Base-by-base conservation (phyloP, 37 sponge, comb jelly and placozoan genomes). In the Spongia lamella region DNA sequence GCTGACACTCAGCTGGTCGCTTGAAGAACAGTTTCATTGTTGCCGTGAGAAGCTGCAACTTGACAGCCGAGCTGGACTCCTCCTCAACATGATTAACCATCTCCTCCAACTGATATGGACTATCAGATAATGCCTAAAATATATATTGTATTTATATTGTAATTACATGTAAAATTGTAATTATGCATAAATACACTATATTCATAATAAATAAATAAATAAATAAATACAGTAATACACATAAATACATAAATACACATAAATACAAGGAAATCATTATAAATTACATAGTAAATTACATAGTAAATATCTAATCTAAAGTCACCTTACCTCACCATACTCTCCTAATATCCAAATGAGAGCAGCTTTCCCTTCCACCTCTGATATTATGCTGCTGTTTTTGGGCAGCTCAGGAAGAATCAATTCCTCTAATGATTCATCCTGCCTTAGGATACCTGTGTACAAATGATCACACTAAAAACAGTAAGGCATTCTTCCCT, bases 11-110 rank as follows among this genome's bases (percentile, higher is more conserved):
- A n/a, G 97, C 90, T 20, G 97, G 94, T 26, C 93, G 75, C 61
- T 93, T 96, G 76, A 96, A 89, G 88, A 96, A 96, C 79, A 96
- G 55, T 74, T 96, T 96, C 94, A 93, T 93, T 52, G 65, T 66
- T 9, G 97, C 91, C 1, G 97, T 70, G 40, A 96, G 85, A 31
- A 96, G 82, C 72, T 89, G 85, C 38, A 96, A 85, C 74, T 89
- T 93, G 25, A 96, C 91, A 1, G 50, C 43, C 17, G 91, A 79
- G 49, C 84, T 83, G 20, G 87, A 52, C 74, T 89, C 90, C 4
- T 83, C 88, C 0, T 68, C 17, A 14, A 96, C 53, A 3, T 70
- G 56, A 21, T 83, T 38, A 7, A 92, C 70, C 30, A 81, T 27
- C 43, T 86, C 81, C 66, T 96, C 97, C 56, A 96, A 81, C 30